Evolutionary conservation across 2,797 vertebrate species (phyloP).

Genomic region (Phataginus tricuspis): DNA sequence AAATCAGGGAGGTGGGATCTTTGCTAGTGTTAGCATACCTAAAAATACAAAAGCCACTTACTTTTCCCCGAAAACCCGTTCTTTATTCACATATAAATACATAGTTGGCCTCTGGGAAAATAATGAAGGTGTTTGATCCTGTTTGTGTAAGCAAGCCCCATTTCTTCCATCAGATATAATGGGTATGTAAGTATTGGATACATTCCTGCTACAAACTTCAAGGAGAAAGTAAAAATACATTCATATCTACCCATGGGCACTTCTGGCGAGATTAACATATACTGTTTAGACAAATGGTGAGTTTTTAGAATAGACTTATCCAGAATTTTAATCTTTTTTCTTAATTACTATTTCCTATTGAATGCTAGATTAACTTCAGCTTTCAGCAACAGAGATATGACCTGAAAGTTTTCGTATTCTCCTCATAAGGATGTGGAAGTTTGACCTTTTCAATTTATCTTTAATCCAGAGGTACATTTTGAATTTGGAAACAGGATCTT

Average conservation of each 20-base stretch:
- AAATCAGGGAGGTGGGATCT: neutral
- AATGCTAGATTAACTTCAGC: neutral
- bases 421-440: neutral
- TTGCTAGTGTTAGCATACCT: neutral
- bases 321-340: neutral
- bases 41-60: neutral
- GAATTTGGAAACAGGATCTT: neutral
- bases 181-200: neutral
- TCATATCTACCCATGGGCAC: neutral
- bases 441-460: neutral
- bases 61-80: neutral
- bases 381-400: neutral
- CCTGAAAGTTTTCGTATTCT: neutral
- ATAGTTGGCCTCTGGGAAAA: neutral
- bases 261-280: neutral
- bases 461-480: neutral
- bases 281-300: neutral
- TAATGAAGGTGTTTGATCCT: neutral
- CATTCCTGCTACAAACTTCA: constrained; percentile 7
- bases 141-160: neutral
- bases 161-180: neutral
- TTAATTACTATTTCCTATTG: neutral
- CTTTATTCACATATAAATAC: neutral
- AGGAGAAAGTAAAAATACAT: constrained; percentile 11
- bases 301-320: neutral